Base-by-base conservation (phyloP, 2,113 vertebrate species). In the Strigops habroptila region DNA sequence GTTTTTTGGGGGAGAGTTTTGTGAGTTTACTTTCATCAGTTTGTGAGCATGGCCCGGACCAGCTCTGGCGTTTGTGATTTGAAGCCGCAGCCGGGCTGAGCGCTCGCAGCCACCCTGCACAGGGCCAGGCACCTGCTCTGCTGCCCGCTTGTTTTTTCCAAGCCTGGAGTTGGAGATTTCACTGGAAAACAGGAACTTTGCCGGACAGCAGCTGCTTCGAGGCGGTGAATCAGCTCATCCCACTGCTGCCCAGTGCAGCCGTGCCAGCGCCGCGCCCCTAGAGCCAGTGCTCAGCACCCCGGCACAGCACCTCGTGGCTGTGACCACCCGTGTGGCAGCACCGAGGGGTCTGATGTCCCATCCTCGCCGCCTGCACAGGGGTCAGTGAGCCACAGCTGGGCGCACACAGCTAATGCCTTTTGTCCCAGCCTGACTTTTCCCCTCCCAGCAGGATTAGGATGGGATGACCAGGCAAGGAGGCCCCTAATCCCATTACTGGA, bases 391-490 rank as follows among this genome's bases (percentile, higher is more conserved):
- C 90, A 39, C 21, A 9, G 44, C 55, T 60, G 14, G 86, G 51
- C 46, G 0, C 2, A 1, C 90, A 55, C 10, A 6, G 81, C 77
- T 84, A 78, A 89, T 82, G 95, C 88, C 93, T 96, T 97, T 96
- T 96, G 93, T 97, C 95, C 80, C 73, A 46, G 80, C 55, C 92
- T 96, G 96, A 97, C 95, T 97, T 94, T 78, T 92, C 44, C 80
- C 93, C 90, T 96, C 82, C 86, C 15, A 3, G 88, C 3, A 1
- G 95, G 96, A 97, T 96, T 97, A 96, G 88, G 93, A 83, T 4
- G 39, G 64, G 95, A 96, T 84, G 95, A 90, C 88, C 48, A 24
- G 48, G 80, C 76, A 48, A 91, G 64, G 88, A 95, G 94, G 88
- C 80, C 76, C 57, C 91, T 97, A 97, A 97, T 97, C 96, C 93